A percentile compares a stretch with the other conserved stretches of the same genome.
These are phyloP conservation scores for Chrysocyon brachyurus DNA, from an alignment of 2,797 vertebrate genomes.

Conservation along the genomic window DNA sequence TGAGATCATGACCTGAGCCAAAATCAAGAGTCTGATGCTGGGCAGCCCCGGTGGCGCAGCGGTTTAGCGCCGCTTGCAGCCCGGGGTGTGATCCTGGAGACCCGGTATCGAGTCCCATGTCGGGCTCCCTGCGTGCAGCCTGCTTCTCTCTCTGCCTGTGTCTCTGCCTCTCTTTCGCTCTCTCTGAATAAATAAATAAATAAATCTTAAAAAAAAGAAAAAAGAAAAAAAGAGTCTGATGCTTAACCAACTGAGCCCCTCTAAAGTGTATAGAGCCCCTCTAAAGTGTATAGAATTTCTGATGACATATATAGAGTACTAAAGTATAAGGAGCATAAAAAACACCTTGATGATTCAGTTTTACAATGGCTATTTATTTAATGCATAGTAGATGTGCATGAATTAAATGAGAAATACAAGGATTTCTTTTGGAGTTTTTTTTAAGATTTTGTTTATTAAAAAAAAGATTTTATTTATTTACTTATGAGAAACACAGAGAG, in stretches of 20 bases:
- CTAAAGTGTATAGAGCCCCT: not conserved
- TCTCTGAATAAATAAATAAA: too few relatives aligned
- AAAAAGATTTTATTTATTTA: too few relatives aligned
- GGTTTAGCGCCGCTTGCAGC: too few relatives aligned
- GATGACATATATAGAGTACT: not conserved
- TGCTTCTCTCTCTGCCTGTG: too few relatives aligned
- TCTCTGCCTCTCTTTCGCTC: too few relatives aligned
- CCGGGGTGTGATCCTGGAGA: too few relatives aligned
- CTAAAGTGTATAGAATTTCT: not conserved
- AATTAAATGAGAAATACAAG: not conserved
- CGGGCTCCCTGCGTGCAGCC: too few relatives aligned
- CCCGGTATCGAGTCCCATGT: too few relatives aligned
- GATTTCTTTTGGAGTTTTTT: not conserved
- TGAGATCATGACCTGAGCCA: not conserved
- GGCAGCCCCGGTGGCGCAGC: too few relatives aligned
- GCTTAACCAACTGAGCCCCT: not conserved
- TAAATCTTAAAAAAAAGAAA: too few relatives aligned
- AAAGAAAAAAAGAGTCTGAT: not conserved
- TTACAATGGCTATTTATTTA: not conserved
- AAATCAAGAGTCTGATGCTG: not conserved
- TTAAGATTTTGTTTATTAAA: not conserved
- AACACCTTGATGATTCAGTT: not conserved
- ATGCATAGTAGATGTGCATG: not conserved
- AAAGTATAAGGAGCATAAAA: not conserved
- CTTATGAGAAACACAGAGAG: too few relatives aligned